phyloP scores from a whole-genome alignment of 2,113 vertebrate genomes.

The Psophia crepitans region DNA sequence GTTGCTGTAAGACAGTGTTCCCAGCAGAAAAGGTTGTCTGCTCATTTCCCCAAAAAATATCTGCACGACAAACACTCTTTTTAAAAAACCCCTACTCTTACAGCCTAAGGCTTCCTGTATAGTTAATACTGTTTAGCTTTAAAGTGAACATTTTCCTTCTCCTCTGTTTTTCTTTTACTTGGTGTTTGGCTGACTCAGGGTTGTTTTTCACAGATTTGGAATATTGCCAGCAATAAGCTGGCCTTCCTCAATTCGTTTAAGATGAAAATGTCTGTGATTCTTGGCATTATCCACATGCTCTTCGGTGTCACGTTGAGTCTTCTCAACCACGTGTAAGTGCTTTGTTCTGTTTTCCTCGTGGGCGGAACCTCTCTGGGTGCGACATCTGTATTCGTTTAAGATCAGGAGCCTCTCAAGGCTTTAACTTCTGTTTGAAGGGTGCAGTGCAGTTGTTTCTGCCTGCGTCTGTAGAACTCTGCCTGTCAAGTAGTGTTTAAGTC shows the following conservation, averaged over 20 bases:
- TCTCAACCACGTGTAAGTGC: constrained; percentile 90
- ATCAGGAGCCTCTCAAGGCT: not conserved
- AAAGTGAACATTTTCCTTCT: not conserved
- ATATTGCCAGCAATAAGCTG: constrained; percentile 91
- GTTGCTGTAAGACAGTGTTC: not conserved
- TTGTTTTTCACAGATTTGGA: constrained; percentile 88
- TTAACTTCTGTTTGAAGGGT: not conserved
- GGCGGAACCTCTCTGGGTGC: not conserved
- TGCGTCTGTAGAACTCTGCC: rapidly evolving
- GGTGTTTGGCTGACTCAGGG: not conserved
- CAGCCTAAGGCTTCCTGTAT: not conserved
- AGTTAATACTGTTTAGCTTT: not conserved
- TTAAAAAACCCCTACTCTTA: not conserved
- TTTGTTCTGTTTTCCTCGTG: not conserved
- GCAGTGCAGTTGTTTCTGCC: not conserved
- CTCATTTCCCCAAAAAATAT: not conserved
- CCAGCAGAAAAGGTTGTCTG: not conserved
- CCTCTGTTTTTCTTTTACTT: not conserved
- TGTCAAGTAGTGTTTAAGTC: not conserved
- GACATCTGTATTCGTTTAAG: not conserved
- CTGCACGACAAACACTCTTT: not conserved
- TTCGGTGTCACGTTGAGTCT: constrained; percentile 92
- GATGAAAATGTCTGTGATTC: constrained; percentile 97
- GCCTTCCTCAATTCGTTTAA: constrained; percentile 98
- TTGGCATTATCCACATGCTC: constrained; percentile 94